Percentiles rank a stretch among this genome's conserved stretches.
Conservation (phyloP, 2,113 vertebrate species). For the Sardina pilchardus region DNA sequence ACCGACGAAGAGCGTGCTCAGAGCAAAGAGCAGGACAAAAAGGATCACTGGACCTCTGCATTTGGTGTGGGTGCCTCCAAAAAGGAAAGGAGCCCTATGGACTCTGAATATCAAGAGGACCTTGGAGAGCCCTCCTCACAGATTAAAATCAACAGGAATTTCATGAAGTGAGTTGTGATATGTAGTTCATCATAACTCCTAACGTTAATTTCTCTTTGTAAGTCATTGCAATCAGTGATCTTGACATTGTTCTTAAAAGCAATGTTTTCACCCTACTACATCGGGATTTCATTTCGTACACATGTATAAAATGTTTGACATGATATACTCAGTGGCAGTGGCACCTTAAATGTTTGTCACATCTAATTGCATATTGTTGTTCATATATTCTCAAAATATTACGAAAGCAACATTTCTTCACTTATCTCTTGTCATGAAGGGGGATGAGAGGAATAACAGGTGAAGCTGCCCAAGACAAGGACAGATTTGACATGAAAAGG, state of each 20-base stretch:
- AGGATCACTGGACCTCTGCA: constrained; percentile 41
- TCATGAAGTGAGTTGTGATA: constrained; percentile 68
- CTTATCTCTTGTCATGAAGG: constrained; percentile 57
- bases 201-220: neutral
- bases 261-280: neutral
- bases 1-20: constrained; percentile 57
- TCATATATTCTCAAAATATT: neutral
- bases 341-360: neutral
- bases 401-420: constrained; percentile 26
- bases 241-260: too few relatives aligned
- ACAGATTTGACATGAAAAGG: constrained; percentile 56
- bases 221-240: too few relatives aligned
- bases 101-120: constrained; percentile 81
- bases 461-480: constrained; percentile 52
- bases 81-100: constrained; percentile 76
- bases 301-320: too few relatives aligned
- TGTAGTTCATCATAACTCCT: neutral
- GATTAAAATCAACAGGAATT: constrained; percentile 75
- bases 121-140: constrained; percentile 58
- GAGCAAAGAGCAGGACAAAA: constrained; percentile 39
- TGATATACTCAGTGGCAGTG: too few relatives aligned
- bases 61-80: constrained; percentile 67
- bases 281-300: too few relatives aligned
- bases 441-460: constrained; percentile 50
- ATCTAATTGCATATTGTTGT: neutral